Evolutionary conservation across 37 sponge, comb jelly and placozoan species (phyloP).

Genomic region (Beroe ovata): DNA sequence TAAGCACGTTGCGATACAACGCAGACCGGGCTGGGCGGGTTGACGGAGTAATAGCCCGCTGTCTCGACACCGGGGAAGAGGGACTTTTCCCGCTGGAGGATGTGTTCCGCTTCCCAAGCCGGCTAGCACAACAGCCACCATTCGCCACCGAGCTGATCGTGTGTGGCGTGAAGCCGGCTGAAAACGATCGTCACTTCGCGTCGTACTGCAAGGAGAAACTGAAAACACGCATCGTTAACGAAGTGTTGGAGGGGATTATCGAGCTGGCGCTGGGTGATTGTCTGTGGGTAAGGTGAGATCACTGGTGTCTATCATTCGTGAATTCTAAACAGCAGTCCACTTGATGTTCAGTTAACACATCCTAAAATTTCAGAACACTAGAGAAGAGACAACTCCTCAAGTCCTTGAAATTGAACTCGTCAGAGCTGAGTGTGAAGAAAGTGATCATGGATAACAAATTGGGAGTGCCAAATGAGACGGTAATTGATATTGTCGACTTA

Average conservation of each 20-base stretch:
- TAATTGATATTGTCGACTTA: no score
- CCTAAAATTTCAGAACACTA: slow-evolving; percentile 13
- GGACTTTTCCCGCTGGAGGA: slow-evolving; percentile 5
- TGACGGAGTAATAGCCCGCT: slow-evolving; percentile 1
- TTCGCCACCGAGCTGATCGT: slow-evolving; percentile 56
- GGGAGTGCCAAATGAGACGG: slow-evolving; percentile 21
- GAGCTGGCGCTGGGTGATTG: slow-evolving; percentile 15
- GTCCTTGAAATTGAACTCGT: slow-evolving; percentile 19
- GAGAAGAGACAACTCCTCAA: slow-evolving; percentile 32
- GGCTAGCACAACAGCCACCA: slow-evolving; percentile 19
- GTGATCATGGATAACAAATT: slow-evolving; percentile 13
- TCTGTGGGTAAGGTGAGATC: slow-evolving; percentile 53
- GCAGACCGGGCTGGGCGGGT: slow-evolving; percentile 10
- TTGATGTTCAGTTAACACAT: no score
- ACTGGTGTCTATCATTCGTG: no score
- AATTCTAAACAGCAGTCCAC: no score
- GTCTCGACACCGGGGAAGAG: slow-evolving; percentile 34
- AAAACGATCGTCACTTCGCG: slow-evolving; percentile 35
- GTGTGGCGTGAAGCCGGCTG: slow-evolving; percentile 16
- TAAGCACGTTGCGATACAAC: slow-evolving; percentile 12
- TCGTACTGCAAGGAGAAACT: background rate
- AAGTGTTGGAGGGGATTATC: slow-evolving; percentile 48
- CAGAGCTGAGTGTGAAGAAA: slow-evolving; percentile 60
- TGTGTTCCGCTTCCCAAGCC: slow-evolving; percentile 16
- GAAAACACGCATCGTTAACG: background rate